phyloP scores from a whole-genome alignment of 2,888 invertebrate species.

The Epirrita christyi region DNA sequence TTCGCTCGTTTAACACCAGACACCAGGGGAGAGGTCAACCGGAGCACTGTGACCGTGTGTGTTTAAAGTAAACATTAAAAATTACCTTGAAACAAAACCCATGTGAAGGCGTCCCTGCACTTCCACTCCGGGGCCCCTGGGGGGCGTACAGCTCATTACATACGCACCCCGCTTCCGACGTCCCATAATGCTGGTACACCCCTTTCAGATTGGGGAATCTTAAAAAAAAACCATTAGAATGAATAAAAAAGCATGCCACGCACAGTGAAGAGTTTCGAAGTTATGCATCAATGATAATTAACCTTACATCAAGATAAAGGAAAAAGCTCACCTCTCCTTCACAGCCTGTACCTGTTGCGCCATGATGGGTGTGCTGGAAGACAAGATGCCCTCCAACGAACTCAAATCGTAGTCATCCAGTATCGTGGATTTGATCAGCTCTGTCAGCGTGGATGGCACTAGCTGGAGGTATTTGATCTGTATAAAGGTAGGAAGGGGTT shows the following conservation, averaged over 20 bases:
- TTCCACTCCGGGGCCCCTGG: slow-evolving; percentile 36
- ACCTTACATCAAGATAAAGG: too few relatives aligned
- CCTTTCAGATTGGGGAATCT: slow-evolving; percentile 41
- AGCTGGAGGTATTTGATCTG: slow-evolving; percentile 40
- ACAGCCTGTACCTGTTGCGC: slow-evolving; percentile 35
- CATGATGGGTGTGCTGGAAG: slow-evolving; percentile 40
- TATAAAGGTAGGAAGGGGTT: background rate
- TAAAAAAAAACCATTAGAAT: too few relatives aligned
- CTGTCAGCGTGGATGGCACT: slow-evolving; percentile 37
- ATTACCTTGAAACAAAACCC: slow-evolving; percentile 43
- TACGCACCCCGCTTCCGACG: slow-evolving; percentile 41
- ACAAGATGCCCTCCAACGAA: slow-evolving; percentile 38
- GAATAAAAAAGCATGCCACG: too few relatives aligned
- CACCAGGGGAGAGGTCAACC: too few relatives aligned
- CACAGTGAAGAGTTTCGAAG: too few relatives aligned
- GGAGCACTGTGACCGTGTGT: too few relatives aligned
- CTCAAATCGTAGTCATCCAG: slow-evolving; percentile 39
- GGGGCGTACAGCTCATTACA: slow-evolving; percentile 29
- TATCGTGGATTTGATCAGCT: slow-evolving; percentile 39
- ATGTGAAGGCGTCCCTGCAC: slow-evolving; percentile 38
- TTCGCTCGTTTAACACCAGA: too few relatives aligned
- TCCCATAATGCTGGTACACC: slow-evolving; percentile 44
- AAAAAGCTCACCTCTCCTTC: slow-evolving; percentile 29
- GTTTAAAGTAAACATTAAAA: too few relatives aligned
- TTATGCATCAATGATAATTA: too few relatives aligned